Percentiles rank a stretch among this genome's conserved stretches.
Conservation (phyloP, 2,888 invertebrate species). For the Nephrocerus scutellatus region DNA sequence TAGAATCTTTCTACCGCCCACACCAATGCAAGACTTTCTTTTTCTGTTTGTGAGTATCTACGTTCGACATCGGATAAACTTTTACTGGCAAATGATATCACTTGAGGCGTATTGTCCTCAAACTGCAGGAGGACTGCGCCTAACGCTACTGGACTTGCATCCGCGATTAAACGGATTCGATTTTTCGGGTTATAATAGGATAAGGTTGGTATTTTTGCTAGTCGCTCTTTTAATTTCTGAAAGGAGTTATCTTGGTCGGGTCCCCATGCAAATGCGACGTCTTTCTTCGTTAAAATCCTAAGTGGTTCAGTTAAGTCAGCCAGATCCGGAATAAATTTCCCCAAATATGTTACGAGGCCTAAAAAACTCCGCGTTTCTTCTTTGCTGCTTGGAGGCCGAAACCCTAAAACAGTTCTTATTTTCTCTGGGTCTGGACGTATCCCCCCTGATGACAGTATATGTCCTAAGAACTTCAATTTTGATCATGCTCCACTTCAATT, state of each 20-base stretch:
- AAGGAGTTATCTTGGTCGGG: conserved; percentile 1
- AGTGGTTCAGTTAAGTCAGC: conserved; percentile 7
- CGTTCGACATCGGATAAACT: conserved; percentile 35
- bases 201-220: conserved; percentile 20
- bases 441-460: conserved; percentile 16
- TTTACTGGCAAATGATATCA: conserved; percentile 41
- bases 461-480: conserved; percentile 22
- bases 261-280: background rate
- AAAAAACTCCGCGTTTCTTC: conserved; percentile 30
- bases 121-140: conserved; percentile 9
- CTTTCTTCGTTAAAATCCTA: conserved; percentile 2
- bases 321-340: conserved; percentile 9
- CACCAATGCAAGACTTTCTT: conserved; percentile 12
- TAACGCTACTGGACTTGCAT: conserved; percentile 35
- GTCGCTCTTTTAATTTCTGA: conserved; percentile 2
- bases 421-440: conserved; percentile 15
- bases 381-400: conserved; percentile 22
- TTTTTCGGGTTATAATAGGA: conserved; percentile 27
- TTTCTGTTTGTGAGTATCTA: conserved; percentile 21
- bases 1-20: conserved; percentile 9
- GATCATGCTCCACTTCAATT: too few species aligned
- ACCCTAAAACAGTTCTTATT: conserved; percentile 19
- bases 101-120: conserved; percentile 22
- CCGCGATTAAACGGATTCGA: conserved; percentile 28
- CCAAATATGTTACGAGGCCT: conserved; percentile 31